Evolutionary conservation across 2,797 vertebrate genomes (phyloP).

Genomic region (Buphagus erythrorhynchus): DNA sequence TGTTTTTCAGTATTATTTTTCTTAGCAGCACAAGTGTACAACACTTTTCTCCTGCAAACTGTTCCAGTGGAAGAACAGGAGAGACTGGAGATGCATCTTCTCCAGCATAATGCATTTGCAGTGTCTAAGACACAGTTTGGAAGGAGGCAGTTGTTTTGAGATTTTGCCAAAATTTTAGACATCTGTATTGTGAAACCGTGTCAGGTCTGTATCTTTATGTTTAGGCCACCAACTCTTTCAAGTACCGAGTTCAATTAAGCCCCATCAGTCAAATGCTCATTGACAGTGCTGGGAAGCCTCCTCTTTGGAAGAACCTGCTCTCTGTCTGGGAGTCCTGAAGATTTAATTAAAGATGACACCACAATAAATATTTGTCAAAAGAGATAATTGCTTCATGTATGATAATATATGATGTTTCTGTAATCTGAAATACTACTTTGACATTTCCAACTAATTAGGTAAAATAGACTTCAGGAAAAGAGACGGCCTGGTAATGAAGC

Average conservation of each 20-base stretch:
- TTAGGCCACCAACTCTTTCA: background rate
- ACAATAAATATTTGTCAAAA: slow-evolving; percentile 61
- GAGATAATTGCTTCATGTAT: slow-evolving; percentile 40
- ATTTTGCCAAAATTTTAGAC: background rate
- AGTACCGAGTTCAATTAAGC: slow-evolving; percentile 9
- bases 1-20: background rate
- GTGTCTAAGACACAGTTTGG: background rate
- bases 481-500: slow-evolving; percentile 56
- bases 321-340: background rate
- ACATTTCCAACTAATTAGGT: slow-evolving; percentile 77
- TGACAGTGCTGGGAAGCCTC: slow-evolving; percentile 9
- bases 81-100: background rate
- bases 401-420: slow-evolving; percentile 46
- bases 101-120: background rate
- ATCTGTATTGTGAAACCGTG: background rate
- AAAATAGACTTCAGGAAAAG: slow-evolving; percentile 68
- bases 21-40: background rate
- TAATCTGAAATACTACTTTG: slow-evolving; percentile 66
- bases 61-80: background rate
- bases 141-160: background rate
- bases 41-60: background rate
- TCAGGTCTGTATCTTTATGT: background rate
- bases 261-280: slow-evolving; percentile 14
- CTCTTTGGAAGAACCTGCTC: slow-evolving; percentile 6
- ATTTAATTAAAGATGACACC: slow-evolving; percentile 41